Evolutionary conservation across 2,113 vertebrate genomes (phyloP), one percentile per base, ranked within the genome.

Genomic region (Zosterops japonicus): DNA sequence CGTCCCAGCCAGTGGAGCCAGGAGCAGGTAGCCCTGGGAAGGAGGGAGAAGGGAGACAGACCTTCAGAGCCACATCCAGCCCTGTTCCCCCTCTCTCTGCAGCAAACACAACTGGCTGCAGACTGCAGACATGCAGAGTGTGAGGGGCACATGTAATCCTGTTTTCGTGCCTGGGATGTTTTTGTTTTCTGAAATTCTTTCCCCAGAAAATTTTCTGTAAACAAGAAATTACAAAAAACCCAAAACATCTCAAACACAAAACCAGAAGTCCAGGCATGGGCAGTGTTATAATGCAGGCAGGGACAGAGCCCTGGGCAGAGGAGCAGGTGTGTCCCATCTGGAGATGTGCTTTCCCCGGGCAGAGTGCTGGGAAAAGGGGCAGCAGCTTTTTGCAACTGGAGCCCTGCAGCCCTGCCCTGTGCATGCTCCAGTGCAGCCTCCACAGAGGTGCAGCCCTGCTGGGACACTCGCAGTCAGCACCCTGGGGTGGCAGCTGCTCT

Each of bases 301-400:
- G 61, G 33, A 13, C 53, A 29, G 41, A 77, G 53, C 49, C 59
- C 47, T 19, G n/a, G 44, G 52, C 39, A 85, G 35, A 19, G 52
- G 6, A 64, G 11, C 36, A 21, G 49, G 11, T 4, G 0, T 15
- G 21, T 39, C 31, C 33, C 12, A 1, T 7, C 22, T 2, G 1
- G 9, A 87, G 12, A 24, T 4, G 20, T 1, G 0, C n/a, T 14
- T 42, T 28, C 60, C 8, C 0, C 1, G 2, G 53, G 46, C 11
- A 76, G 22, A 50, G 39, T 1, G 2, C 11, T 4, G 2, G 36
- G 36, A 49, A 74, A 61, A 44, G 16, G 11, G 6, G 67, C 55
- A 35, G 28, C 20, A 67, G 59, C 0, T 50, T 83, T 78, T 35
- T 72, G 70, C 49, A 60, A 8, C 41, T 29, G 2, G 15, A 74